A percentile compares a stretch with the other conserved stretches of the same genome.
Evolutionary conservation across 1,140 invertebrate genomes (phyloP).

Genomic region (Leptopilina clavipes): DNA sequence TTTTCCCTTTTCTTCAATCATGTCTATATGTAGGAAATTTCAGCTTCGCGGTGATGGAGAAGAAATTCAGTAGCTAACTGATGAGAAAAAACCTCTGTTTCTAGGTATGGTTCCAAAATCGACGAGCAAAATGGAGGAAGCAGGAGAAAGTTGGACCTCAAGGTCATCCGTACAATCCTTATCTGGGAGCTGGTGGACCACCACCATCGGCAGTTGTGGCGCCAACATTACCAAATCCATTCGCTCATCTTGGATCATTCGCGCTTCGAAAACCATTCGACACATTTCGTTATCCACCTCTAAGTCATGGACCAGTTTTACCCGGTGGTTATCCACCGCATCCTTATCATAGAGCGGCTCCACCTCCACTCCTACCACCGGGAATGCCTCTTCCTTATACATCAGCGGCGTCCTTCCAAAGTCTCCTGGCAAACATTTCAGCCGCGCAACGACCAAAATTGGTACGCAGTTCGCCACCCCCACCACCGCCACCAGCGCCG

Average conservation of each 20-base stretch:
- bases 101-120: slow-evolving; percentile 96
- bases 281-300: slow-evolving; percentile 80
- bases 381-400: slow-evolving; percentile 81
- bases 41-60: too few species aligned
- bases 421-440: slow-evolving; percentile 87
- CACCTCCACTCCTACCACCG: slow-evolving; percentile 79
- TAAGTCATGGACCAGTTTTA: slow-evolving; percentile 72
- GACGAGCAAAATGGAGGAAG: slow-evolving; percentile 93
- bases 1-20: too few species aligned
- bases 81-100: slow-evolving; percentile 65
- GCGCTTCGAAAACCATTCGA: slow-evolving; percentile 88
- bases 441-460: slow-evolving; percentile 78
- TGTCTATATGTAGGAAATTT: too few species aligned
- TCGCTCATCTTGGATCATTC: slow-evolving; percentile 82
- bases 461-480: slow-evolving; percentile 67
- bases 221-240: slow-evolving; percentile 85
- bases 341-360: slow-evolving; percentile 78
- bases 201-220: slow-evolving; percentile 78
- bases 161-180: slow-evolving; percentile 92
- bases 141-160: slow-evolving; percentile 95
- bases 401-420: slow-evolving; percentile 86
- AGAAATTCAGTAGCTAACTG: too few species aligned
- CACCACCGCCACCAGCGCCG: slow-evolving; percentile 76
- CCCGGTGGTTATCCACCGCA: slow-evolving; percentile 71
- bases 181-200: slow-evolving; percentile 79